These are phyloP conservation scores for Dasyornis broadbenti DNA, from an alignment of 2,113 vertebrate genomes.

Conservation along the genomic window DNA sequence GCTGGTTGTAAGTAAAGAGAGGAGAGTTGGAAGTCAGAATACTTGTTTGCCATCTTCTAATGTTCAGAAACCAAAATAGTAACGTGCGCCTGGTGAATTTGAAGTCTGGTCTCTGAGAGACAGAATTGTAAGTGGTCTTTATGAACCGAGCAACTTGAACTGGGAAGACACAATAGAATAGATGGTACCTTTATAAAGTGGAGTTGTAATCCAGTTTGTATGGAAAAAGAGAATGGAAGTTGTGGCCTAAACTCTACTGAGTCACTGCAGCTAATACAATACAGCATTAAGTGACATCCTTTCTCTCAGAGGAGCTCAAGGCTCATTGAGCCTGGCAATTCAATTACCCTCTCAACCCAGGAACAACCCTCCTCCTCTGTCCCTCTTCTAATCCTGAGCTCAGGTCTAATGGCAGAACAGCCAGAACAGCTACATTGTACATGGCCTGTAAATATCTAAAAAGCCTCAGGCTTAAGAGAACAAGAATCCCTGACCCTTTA, in stretches of 20 bases:
- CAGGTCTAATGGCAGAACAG: conserved; percentile 20
- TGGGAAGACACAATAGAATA: conserved; percentile 42
- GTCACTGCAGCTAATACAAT: conserved; percentile 53
- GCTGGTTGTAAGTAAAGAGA: not conserved
- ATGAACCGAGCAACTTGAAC: conserved; percentile 15
- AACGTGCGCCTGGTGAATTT: not conserved
- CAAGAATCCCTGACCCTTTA: conserved; percentile 64
- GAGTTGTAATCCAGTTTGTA: conserved; percentile 65
- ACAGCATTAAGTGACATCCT: conserved; percentile 37
- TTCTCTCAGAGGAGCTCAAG: conserved; percentile 53
- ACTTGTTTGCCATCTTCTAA: not conserved
- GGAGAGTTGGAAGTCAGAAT: not conserved
- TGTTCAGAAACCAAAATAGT: not conserved
- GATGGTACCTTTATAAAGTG: conserved; percentile 48
- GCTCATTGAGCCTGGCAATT: conserved; percentile 63
- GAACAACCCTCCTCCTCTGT: conserved; percentile 1
- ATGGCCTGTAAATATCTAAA: conserved; percentile 52
- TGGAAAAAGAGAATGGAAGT: conserved; percentile 57
- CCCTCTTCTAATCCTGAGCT: conserved; percentile 3
- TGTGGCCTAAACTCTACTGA: conserved; percentile 53
- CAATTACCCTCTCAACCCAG: conserved; percentile 72
- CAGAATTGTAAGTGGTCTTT: not conserved
- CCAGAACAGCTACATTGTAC: conserved; percentile 9
- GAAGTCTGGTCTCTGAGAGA: conserved; percentile 8
- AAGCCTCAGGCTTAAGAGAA: conserved; percentile 58